Evolutionary conservation across 2,888 invertebrate species (phyloP).

Genomic region (Nomada fabriciana): DNA sequence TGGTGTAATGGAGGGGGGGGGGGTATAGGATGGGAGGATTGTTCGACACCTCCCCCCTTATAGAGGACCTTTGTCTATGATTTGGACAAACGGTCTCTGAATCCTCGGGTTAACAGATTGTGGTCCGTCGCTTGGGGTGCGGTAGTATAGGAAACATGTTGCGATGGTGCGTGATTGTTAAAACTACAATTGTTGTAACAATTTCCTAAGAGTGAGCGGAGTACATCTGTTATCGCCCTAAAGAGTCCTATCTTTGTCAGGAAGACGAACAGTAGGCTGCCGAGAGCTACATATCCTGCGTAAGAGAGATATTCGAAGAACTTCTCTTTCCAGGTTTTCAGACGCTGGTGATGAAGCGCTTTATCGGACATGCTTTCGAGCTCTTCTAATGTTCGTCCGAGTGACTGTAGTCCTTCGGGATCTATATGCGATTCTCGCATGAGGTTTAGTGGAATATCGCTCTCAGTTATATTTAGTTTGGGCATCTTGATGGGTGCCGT

Average conservation of each 20-base stretch:
- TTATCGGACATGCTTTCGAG: neutral
- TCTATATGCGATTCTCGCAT: neutral
- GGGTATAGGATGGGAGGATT: too few species aligned
- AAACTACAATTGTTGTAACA: conserved; percentile 22
- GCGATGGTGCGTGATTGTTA: conserved; percentile 7
- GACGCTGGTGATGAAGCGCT: neutral
- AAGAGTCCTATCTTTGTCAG: conserved; percentile 13
- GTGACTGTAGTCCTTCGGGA: neutral
- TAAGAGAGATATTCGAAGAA: neutral
- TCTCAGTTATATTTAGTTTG: too few species aligned
- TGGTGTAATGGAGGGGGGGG: too few species aligned
- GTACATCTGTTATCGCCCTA: neutral
- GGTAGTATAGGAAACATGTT: conserved; percentile 5
- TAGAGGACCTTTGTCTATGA: neutral
- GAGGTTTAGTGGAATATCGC: neutral
- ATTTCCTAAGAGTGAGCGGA: conserved; percentile 1
- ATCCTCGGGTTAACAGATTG: neutral
- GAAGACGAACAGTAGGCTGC: neutral
- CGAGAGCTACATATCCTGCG: neutral
- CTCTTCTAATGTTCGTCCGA: neutral
- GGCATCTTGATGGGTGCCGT: too few species aligned
- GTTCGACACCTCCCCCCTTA: neutral
- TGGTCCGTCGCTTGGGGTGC: neutral
- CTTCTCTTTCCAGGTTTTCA: neutral
- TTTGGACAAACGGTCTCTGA: neutral